Percentiles rank a stretch among this genome's conserved stretches.
Conservation (phyloP, 1,140 invertebrate species). For the Teleogryllus occipitalis region DNA sequence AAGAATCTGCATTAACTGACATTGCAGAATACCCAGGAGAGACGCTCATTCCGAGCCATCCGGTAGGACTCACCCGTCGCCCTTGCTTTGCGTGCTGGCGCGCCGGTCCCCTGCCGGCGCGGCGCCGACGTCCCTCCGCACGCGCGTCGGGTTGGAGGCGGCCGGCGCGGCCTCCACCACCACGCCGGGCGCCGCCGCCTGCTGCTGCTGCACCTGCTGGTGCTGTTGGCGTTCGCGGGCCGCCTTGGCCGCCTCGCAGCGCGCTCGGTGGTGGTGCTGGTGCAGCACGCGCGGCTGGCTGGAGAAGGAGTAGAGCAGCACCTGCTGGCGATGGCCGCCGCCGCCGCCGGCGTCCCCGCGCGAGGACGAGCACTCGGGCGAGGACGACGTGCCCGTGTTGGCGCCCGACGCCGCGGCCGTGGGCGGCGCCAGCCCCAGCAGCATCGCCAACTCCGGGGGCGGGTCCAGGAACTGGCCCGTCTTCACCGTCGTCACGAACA, state of each 20-base stretch:
- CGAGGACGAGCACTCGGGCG: slow-evolving; percentile 19
- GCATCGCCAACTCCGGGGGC: slow-evolving; percentile 57
- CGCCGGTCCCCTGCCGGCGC: not conserved
- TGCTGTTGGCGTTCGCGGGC: slow-evolving; percentile 31
- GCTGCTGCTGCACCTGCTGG: slow-evolving; percentile 35
- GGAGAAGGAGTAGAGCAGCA: slow-evolving; percentile 48
- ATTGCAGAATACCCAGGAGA: too few relatives aligned
- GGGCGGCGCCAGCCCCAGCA: slow-evolving; percentile 46
- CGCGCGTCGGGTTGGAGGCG: too few relatives aligned
- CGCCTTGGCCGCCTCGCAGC: slow-evolving; percentile 33
- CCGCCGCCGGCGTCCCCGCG: not conserved
- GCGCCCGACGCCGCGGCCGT: slow-evolving; percentile 26
- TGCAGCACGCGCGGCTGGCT: slow-evolving; percentile 47
- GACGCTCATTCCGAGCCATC: too few relatives aligned
- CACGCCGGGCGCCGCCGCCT: not conserved
- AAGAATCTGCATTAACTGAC: too few relatives aligned
- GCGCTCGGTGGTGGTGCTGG: slow-evolving; percentile 25
- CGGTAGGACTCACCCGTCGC: too few relatives aligned
- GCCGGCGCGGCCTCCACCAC: not conserved
- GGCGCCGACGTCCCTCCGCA: not conserved
- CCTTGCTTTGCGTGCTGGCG: too few relatives aligned
- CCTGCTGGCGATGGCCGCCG: slow-evolving; percentile 29
- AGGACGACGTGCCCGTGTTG: slow-evolving; percentile 27
- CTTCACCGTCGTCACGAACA: slow-evolving; percentile 70
- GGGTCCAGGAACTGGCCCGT: slow-evolving; percentile 68